These are phyloP conservation scores for Lophius piscatorius DNA, from an alignment of 2,113 vertebrate species.

Conservation along the genomic window DNA sequence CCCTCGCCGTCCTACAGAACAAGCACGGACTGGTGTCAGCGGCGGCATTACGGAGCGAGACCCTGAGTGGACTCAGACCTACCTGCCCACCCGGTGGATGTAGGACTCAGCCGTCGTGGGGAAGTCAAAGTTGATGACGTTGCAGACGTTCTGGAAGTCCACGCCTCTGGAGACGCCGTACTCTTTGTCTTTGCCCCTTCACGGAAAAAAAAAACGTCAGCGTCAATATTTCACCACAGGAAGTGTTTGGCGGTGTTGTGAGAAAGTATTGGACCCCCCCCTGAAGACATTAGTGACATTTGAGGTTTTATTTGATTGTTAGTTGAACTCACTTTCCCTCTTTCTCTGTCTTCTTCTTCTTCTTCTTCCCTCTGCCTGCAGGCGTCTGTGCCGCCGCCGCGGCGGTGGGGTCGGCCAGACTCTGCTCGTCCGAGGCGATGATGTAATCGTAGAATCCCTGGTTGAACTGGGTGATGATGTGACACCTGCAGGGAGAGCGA, in stretches of 20 bases:
- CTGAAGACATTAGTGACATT: no score
- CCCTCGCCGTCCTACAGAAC: slow-evolving; percentile 85
- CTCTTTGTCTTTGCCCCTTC: slow-evolving; percentile 85
- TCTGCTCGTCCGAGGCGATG: slow-evolving; percentile 89
- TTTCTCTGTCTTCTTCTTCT: slow-evolving; percentile 50
- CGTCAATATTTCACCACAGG: background rate
- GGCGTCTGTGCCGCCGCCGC: slow-evolving; percentile 5
- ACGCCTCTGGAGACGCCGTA: slow-evolving; percentile 89
- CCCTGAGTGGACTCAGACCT: background rate
- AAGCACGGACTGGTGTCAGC: no score
- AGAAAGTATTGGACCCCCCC: no score
- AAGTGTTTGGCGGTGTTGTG: no score
- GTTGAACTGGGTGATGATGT: slow-evolving; percentile 95
- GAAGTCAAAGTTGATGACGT: slow-evolving; percentile 92
- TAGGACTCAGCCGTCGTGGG: slow-evolving; percentile 85
- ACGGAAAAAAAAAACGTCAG: background rate
- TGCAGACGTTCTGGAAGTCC: slow-evolving; percentile 91
- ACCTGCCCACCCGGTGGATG: slow-evolving; percentile 93
- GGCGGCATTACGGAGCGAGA: no score
- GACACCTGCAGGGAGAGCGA: slow-evolving; percentile 79
- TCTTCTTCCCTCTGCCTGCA: slow-evolving; percentile 70
- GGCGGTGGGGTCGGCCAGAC: slow-evolving; percentile 49
- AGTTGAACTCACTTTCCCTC: slow-evolving; percentile 66
- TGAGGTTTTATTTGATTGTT: no score
- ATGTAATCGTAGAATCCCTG: slow-evolving; percentile 91